Evolutionary conservation across 2,888 invertebrate species (phyloP), one percentile per base, ranked within the genome.

Genomic region (Cheilosia vernalis): DNA sequence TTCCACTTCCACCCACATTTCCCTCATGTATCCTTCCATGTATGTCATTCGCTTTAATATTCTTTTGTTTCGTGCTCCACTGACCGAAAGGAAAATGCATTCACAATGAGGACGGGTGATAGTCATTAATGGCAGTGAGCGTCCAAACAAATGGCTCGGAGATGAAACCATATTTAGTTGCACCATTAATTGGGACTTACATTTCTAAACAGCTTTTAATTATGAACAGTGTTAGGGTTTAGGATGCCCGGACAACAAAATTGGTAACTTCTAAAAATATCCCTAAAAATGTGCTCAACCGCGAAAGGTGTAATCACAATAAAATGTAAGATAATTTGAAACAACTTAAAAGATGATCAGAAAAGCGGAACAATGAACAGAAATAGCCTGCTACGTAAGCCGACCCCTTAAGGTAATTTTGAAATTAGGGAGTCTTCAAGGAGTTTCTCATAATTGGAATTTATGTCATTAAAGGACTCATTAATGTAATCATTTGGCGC

Each of bases 71-170:
- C 4, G 33, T 47, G 19, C 47, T 33, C 63, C 17, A 30, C 10
- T 47, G 47, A 47, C 47, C 42, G 30, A n/a, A n/a, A 30, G 47
- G 30, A 19, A 49, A 63, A 63, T 63, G 47, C 63, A 63, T 63
- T 49, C 47, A 49, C 63, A 63, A 63, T 63, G 63, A 33, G 63
- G 47, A 63, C 33, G 30, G 47, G 47, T 33, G 63, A 33, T 49
- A 49, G 47, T 63, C 47, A 19, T 63, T 63, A 47, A 47, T 63
- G 63, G 30, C 44, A 63, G 33, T 63, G 47, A 30, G 33, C 47
- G 19, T 30, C 17, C 44, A 61, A 30, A 44, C 47, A 49, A 51
- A 63, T 30, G 33, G 17, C 19, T 10, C 30, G 15, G 13, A 15
- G 10, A 2, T 15, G 30, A 27, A 27, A n/a, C 15, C 30, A 49